These are phyloP conservation scores for Elysia crispata DNA, from an alignment of 2,888 invertebrate species.

Conservation along the genomic window DNA sequence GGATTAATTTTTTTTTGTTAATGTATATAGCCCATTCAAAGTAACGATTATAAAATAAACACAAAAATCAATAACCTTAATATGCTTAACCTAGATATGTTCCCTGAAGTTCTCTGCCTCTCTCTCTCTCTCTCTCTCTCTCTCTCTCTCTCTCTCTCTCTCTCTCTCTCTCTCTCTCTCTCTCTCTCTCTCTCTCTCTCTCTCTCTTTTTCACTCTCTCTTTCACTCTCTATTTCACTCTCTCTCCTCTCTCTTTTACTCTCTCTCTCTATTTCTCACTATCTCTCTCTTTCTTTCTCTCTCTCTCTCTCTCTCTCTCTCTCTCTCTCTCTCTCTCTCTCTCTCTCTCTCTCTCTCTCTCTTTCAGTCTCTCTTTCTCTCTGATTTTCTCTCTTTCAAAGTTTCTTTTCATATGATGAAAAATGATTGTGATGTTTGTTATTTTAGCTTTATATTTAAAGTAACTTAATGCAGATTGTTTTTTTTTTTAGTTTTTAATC, in stretches of 20 bases:
- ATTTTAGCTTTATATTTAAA: no score
- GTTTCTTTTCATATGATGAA: no score
- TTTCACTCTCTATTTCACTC: background rate
- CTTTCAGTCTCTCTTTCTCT: background rate
- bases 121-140: no score
- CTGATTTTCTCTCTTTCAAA: background rate
- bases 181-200: background rate
- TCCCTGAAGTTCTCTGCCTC: no score
- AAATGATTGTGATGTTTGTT: no score
- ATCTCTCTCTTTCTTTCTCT: background rate
- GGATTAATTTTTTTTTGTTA: no score
- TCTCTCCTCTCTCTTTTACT: background rate
- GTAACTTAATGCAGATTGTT: no score
- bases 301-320: background rate
- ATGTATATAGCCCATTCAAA: no score
- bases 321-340: background rate
- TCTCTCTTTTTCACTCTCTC: background rate
- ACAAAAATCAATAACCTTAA: no score
- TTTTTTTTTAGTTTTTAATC: no score
- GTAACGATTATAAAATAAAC: no score
- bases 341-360: background rate
- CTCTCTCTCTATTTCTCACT: background rate
- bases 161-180: background rate
- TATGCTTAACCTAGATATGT: no score
- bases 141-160: background rate